phyloP scores from a whole-genome alignment of 2,888 invertebrate genomes.

The Scotopteryx bipunctaria region DNA sequence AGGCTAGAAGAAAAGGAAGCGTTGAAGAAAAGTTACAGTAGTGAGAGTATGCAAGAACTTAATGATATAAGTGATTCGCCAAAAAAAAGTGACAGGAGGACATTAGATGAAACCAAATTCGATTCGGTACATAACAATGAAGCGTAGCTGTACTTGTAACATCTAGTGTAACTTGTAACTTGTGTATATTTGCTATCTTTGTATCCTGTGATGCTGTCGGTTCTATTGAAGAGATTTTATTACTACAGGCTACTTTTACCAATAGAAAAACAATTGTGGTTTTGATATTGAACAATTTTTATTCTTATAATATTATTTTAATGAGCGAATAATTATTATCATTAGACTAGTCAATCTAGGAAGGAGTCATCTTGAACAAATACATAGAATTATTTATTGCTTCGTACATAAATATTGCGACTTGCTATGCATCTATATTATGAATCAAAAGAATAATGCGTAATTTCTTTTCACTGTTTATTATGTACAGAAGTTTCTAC shows the following conservation, averaged over 20 bases:
- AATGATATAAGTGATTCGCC: slow-evolving; percentile 76
- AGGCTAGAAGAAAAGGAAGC: slow-evolving; percentile 51
- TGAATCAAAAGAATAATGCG: slow-evolving; percentile 36
- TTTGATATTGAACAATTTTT: slow-evolving; percentile 17
- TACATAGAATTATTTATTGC: slow-evolving; percentile 72
- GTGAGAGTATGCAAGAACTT: slow-evolving; percentile 62
- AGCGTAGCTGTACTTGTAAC: slow-evolving; percentile 52
- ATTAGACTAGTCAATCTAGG: slow-evolving; percentile 81
- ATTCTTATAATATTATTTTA: slow-evolving; percentile 32
- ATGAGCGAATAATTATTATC: slow-evolving; percentile 50
- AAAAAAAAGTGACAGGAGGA: slow-evolving; percentile 76
- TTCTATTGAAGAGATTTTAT: slow-evolving; percentile 54
- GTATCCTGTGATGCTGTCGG: slow-evolving; percentile 67
- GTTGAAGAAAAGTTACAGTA: slow-evolving; percentile 54
- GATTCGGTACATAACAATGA: slow-evolving; percentile 64
- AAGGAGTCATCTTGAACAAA: slow-evolving; percentile 66
- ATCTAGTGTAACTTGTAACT: slow-evolving; percentile 37
- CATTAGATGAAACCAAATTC: slow-evolving; percentile 66
- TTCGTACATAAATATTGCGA: slow-evolving; percentile 45
- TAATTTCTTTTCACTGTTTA: slow-evolving; percentile 22
- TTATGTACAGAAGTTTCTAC: slow-evolving; percentile 5
- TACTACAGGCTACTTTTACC: slow-evolving; percentile 42
- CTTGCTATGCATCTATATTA: slow-evolving; percentile 35
- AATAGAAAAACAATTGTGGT: slow-evolving; percentile 18
- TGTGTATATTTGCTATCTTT: slow-evolving; percentile 61